These are phyloP conservation scores for Micromesistius poutassou DNA, from an alignment of 2,797 vertebrate genomes.

Conservation along the genomic window DNA sequence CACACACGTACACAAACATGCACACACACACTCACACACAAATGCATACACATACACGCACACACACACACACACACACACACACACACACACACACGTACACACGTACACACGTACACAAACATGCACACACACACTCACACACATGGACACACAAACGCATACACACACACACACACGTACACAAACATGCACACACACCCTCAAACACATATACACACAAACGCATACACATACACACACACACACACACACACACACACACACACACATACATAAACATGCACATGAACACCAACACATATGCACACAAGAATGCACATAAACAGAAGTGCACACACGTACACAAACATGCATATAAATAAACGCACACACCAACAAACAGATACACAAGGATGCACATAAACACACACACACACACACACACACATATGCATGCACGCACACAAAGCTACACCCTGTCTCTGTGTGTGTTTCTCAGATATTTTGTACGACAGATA, in stretches of 20 bases:
- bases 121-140: neutral
- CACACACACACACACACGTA: too few relatives aligned
- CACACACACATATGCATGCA: neutral
- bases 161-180: neutral
- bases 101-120: too few relatives aligned
- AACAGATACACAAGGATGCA: neutral
- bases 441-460: neutral
- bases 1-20: neutral
- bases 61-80: neutral
- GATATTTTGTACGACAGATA: too few relatives aligned
- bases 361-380: neutral
- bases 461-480: too few relatives aligned
- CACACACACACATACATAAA: too few relatives aligned
- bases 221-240: neutral
- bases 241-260: neutral
- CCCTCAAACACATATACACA: neutral
- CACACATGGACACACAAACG: neutral
- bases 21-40: neutral
- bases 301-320: too few relatives aligned
- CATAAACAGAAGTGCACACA: too few relatives aligned
- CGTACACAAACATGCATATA: neutral
- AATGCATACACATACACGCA: neutral
- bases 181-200: neutral
- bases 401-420: neutral
- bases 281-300: too few relatives aligned